Evolutionary conservation across 2,113 vertebrate species (phyloP).

Genomic region (Leucoraja erinaceus): DNA sequence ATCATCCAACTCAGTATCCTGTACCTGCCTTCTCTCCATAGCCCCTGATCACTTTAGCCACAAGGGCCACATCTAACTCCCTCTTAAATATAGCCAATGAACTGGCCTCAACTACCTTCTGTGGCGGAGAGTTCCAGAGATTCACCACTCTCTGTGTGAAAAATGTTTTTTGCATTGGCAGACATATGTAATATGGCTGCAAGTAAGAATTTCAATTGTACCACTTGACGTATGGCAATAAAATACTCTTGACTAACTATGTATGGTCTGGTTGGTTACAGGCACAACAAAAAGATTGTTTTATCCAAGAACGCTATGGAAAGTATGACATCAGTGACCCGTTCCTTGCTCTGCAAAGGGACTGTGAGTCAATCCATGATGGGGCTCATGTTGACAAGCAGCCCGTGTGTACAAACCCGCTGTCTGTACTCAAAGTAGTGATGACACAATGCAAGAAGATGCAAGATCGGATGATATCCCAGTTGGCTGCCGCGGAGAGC

Average conservation of each 20-base stretch:
- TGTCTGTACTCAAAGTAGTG: conserved; percentile 81
- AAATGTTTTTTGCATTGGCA: too few species aligned
- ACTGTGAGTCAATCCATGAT: conserved; percentile 75
- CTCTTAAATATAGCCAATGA: too few species aligned
- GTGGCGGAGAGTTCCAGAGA: too few species aligned
- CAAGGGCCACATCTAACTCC: too few species aligned
- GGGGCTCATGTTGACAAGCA: conserved; percentile 61
- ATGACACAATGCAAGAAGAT: conserved; percentile 91
- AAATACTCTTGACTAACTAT: not conserved
- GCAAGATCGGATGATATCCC: conserved; percentile 91
- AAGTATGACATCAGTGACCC: conserved; percentile 91
- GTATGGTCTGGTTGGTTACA: conserved; percentile 45
- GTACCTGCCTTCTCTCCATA: too few species aligned
- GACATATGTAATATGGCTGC: too few species aligned
- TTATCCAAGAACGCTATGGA: conserved; percentile 86
- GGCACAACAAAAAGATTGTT: conserved; percentile 81
- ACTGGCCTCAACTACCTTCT: too few species aligned
- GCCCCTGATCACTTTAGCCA: too few species aligned
- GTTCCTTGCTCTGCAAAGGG: conserved; percentile 83
- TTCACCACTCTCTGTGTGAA: too few species aligned
- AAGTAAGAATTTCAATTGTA: too few species aligned
- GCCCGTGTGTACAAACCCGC: conserved; percentile 71
- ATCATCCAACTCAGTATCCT: too few species aligned
- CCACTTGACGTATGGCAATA: too few species aligned
- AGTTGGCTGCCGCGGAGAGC: conserved; percentile 85